A percentile compares a stretch with the other conserved stretches of the same genome.
Conservation (phyloP, 2,888 invertebrate species). For the Pollenia labialis region DNA sequence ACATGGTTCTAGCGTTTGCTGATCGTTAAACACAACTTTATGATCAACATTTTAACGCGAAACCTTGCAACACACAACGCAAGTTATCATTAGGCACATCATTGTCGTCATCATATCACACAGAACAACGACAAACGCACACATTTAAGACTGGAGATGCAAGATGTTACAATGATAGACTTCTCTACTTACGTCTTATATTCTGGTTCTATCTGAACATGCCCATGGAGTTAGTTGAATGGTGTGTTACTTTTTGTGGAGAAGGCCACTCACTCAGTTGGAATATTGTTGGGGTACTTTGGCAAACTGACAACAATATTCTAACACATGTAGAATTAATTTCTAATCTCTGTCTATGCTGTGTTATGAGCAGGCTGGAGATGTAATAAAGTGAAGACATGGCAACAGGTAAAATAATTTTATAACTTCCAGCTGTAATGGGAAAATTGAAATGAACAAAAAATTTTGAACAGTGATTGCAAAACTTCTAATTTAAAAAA, state of each 20-base stretch:
- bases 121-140: slow-evolving; percentile 35
- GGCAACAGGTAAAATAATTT: slow-evolving; percentile 69
- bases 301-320: slow-evolving; percentile 54
- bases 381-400: slow-evolving; percentile 13
- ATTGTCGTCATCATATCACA: slow-evolving; percentile 49
- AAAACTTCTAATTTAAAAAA: background rate
- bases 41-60: slow-evolving; percentile 57
- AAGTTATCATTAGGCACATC: slow-evolving; percentile 51
- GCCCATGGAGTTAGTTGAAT: background rate
- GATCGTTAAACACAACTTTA: slow-evolving; percentile 67
- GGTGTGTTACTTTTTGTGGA: background rate
- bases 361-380: background rate
- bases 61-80: slow-evolving; percentile 24
- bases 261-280: background rate
- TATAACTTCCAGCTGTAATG: slow-evolving; percentile 57
- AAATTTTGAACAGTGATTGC: background rate
- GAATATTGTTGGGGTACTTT: slow-evolving; percentile 26
- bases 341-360: slow-evolving; percentile 50
- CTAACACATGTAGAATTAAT: slow-evolving; percentile 65
- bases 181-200: slow-evolving; percentile 3
- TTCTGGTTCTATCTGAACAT: slow-evolving; percentile 2
- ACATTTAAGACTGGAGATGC: background rate
- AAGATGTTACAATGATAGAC: slow-evolving; percentile 37
- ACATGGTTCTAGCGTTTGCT: background rate
- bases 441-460: slow-evolving; percentile 4